phyloP scores from a whole-genome alignment of 2,888 invertebrate species.

The Chymomyza amoena region DNA sequence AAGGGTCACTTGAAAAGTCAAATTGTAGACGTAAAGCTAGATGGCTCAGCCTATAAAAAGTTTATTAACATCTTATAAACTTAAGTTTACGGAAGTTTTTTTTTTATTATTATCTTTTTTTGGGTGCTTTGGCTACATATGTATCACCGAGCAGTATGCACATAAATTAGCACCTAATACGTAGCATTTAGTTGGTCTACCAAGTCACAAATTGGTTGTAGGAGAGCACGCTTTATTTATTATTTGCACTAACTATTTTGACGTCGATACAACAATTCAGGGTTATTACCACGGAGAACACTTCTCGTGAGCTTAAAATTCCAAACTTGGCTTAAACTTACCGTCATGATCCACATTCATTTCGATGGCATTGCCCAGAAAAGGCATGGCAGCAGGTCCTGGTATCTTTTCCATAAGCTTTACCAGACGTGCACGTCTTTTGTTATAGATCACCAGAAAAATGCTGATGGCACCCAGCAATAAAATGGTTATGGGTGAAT shows the following conservation, averaged over 20 bases:
- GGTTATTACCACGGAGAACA: slow-evolving; percentile 40
- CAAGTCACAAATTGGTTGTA: not conserved
- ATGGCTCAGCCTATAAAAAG: slow-evolving; percentile 33
- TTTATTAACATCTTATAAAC: slow-evolving; percentile 50
- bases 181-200: not conserved
- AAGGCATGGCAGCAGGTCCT: slow-evolving; percentile 81
- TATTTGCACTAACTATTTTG: slow-evolving; percentile 4
- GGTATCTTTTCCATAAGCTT: slow-evolving; percentile 81
- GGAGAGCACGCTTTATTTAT: slow-evolving; percentile 38
- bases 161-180: slow-evolving; percentile 59
- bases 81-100: not conserved
- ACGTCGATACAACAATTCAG: slow-evolving; percentile 39
- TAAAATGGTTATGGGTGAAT: slow-evolving; percentile 76
- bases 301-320: not conserved
- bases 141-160: not conserved
- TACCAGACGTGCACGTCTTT: slow-evolving; percentile 77
- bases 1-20: slow-evolving; percentile 25
- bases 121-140: not conserved
- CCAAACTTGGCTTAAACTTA: slow-evolving; percentile 58
- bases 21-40: slow-evolving; percentile 21
- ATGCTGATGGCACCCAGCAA: slow-evolving; percentile 61
- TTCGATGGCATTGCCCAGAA: slow-evolving; percentile 82
- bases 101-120: not conserved
- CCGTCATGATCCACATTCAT: slow-evolving; percentile 82
- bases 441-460: slow-evolving; percentile 75